A percentile compares a stretch with the other conserved stretches of the same genome.
Evolutionary conservation across 2,113 vertebrate genomes (phyloP).

Genomic region (Dicrurus megarhynchus): DNA sequence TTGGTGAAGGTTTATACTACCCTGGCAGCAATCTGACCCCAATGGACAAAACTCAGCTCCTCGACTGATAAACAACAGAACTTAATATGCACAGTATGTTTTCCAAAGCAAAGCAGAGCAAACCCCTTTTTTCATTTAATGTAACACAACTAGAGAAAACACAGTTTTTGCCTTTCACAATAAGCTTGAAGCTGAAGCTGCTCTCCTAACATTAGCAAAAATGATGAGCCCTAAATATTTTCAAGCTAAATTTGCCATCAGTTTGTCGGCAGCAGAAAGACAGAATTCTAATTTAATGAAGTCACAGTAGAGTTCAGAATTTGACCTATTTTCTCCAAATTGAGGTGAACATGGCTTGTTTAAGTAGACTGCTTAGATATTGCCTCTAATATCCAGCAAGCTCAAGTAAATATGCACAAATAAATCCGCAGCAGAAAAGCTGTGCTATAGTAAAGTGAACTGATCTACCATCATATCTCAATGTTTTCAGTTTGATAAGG

Average conservation of each 20-base stretch:
- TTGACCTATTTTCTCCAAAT: background rate
- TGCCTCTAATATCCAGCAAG: background rate
- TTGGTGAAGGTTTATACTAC: background rate
- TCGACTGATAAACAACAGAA: background rate
- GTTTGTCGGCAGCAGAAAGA: background rate
- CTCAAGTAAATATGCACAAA: background rate
- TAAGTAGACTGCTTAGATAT: background rate
- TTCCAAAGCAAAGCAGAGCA: background rate
- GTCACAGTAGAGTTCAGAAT: background rate
- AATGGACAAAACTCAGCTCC: background rate
- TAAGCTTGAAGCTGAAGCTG: background rate
- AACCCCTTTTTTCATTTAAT: background rate
- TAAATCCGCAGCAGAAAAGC: background rate
- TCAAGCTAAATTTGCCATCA: background rate
- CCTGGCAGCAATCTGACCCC: background rate
- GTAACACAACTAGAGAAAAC: background rate
- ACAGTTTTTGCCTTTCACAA: background rate
- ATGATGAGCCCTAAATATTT: background rate
- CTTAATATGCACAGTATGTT: background rate
- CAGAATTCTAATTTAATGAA: background rate
- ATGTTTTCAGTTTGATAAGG: background rate
- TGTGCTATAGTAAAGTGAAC: background rate
- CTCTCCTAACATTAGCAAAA: background rate
- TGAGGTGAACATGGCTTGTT: background rate
- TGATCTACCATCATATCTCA: background rate